Conservation (phyloP, 2,797 vertebrate genomes). For the Danio kyathit region DNA sequence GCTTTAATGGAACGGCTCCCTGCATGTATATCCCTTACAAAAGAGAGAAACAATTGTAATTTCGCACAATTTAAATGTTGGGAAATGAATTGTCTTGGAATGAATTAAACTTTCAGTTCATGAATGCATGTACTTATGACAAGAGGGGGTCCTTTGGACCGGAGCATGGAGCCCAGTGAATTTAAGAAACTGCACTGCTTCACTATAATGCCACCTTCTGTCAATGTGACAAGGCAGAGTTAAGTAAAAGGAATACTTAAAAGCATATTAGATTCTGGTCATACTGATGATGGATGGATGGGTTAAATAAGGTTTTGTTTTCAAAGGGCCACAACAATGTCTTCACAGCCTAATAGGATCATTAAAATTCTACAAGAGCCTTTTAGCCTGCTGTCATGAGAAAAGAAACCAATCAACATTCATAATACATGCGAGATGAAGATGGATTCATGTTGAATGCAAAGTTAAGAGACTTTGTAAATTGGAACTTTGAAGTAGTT, state of each 20-base stretch:
- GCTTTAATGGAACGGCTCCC: slow-evolving; percentile 30
- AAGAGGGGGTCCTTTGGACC: not conserved
- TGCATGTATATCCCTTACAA: slow-evolving; percentile 47
- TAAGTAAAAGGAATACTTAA: slow-evolving; percentile 1
- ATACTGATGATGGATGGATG: not conserved
- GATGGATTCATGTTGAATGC: not conserved
- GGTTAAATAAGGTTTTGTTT: slow-evolving; percentile 18
- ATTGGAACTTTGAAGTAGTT: not conserved
- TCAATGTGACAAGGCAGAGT: not conserved
- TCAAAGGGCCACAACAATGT: not conserved
- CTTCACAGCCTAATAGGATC: slow-evolving; percentile 1
- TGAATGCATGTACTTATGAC: not conserved
- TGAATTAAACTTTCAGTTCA: slow-evolving; percentile 26
- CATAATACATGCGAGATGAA: slow-evolving; percentile 4
- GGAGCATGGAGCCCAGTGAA: not conserved
- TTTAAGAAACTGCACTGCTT: not conserved
- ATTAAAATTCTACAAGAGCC: slow-evolving; percentile 16
- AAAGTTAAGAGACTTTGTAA: not conserved
- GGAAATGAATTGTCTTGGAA: slow-evolving; percentile 47
- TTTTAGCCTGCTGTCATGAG: slow-evolving; percentile 10
- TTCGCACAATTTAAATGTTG: slow-evolving; percentile 15
- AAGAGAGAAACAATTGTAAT: slow-evolving; percentile 45
- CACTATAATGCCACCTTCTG: not conserved
- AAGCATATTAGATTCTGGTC: slow-evolving; percentile 22
- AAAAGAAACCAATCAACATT: slow-evolving; percentile 30